phyloP scores from a whole-genome alignment of 2,113 vertebrate genomes.

The Tragelaphus imberbis region DNA sequence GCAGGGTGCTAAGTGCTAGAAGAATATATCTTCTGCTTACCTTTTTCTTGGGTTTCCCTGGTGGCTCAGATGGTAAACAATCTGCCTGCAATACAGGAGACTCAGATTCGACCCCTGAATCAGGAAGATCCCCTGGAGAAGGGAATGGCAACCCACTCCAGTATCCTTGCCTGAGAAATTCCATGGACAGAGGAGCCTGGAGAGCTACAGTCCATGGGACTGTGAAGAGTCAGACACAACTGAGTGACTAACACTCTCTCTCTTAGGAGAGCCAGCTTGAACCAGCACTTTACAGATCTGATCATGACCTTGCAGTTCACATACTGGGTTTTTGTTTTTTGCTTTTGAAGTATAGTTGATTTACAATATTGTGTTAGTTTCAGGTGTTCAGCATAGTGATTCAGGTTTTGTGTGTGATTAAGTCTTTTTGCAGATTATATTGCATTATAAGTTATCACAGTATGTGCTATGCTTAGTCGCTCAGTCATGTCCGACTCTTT shows the following conservation, averaged over 20 bases:
- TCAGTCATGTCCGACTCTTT: not conserved
- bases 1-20: not conserved
- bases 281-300: not conserved
- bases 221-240: not conserved
- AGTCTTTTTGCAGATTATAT: not conserved
- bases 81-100: not conserved
- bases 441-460: not conserved
- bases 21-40: not conserved
- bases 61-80: not conserved
- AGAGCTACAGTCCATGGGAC: not conserved
- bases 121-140: not conserved
- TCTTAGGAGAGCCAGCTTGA: not conserved
- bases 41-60: not conserved
- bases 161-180: not conserved
- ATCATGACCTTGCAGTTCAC: too few relatives aligned
- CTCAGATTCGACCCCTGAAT: not conserved
- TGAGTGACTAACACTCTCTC: not conserved
- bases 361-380: not conserved
- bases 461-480: accelerated
- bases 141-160: not conserved
- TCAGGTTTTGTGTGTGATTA: not conserved
- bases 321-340: not conserved
- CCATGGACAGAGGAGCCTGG: not conserved
- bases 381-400: not conserved
- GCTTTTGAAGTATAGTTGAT: not conserved